Evolutionary conservation across 1,140 invertebrate genomes (phyloP).

Genomic region (Drosophila sp.): DNA sequence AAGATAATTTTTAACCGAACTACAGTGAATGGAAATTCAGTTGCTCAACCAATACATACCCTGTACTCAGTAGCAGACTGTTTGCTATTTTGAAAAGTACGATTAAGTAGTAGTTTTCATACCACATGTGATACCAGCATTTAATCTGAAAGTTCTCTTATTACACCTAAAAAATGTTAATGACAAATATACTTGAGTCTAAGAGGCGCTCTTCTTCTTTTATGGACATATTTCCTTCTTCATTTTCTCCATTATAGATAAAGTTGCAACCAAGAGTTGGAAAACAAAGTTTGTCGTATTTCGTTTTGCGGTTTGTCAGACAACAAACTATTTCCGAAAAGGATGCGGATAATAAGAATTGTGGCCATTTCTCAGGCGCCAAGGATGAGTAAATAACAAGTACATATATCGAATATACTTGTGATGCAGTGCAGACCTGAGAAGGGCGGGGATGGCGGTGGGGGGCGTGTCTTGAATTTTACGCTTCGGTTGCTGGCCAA

Average conservation of each 20-base stretch:
- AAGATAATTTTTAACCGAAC: no score
- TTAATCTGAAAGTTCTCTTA: no score
- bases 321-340: slow-evolving; percentile 50
- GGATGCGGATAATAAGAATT: slow-evolving; percentile 31
- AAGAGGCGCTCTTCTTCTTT: background rate
- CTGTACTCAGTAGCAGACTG: no score
- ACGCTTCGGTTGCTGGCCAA: slow-evolving; percentile 31
- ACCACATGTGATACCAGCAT: no score
- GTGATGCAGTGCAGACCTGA: no score
- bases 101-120: no score
- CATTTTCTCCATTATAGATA: background rate
- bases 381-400: background rate
- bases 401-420: background rate
- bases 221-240: no score
- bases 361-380: slow-evolving; percentile 25
- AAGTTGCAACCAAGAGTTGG: slow-evolving; percentile 4
- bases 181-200: background rate
- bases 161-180: background rate
- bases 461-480: background rate
- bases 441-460: no score
- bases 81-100: no score
- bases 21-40: no score
- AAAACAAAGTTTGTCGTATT: background rate
- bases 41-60: no score
- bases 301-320: slow-evolving; percentile 1